Evolutionary conservation across 2,888 invertebrate genomes (phyloP), one percentile per base, ranked within the genome.

Genomic region (Archips xylosteana): DNA sequence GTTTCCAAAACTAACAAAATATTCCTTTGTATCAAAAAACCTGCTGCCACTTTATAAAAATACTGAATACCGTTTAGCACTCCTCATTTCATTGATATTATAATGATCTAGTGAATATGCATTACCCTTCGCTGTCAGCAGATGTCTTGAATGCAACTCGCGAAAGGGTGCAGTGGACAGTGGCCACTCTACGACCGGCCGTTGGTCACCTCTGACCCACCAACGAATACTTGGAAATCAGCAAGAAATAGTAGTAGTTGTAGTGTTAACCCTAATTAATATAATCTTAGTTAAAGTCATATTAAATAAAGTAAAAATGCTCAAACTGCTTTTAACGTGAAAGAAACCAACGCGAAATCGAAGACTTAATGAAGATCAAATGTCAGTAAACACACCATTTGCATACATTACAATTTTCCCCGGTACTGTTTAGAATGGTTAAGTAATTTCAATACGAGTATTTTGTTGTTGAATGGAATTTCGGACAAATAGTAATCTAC

Each of bases 81-180:
- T 47, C 3, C 36, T 64, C n/a, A 32, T 49, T 65, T 70, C 45
- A n/a, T 63, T 57, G 45, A 57, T 63, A 70, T 57, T 47, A 47
- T 36, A 57, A 68, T 68, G 67, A 57, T 72, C 54, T 32, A 61
- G 34, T 62, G 66, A 49, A 63, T 57, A 68, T 47, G 64, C 39
- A 54, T 63, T 63, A 72, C 68, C 73, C 72, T 62, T 45, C 32
- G 54, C 39, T 54, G n/a, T 57, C 32, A 32, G 69, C 73, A 74
- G 73, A 74, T 74, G 74, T 74, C 69, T 65, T 74, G 70, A 70
- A 74, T 74, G 69, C 74, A 70, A 69, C 34, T 74, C 59, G 74
- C 74, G 23, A 74, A 74, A 74, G 74, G 74, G 70, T 74, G 74
- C 74, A 70, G 65, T 65, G 70, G 74, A 9, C 73, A 73, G 69